Conservation (phyloP, 2,113 vertebrate genomes). For the Reinhardtius hippoglossoides region DNA sequence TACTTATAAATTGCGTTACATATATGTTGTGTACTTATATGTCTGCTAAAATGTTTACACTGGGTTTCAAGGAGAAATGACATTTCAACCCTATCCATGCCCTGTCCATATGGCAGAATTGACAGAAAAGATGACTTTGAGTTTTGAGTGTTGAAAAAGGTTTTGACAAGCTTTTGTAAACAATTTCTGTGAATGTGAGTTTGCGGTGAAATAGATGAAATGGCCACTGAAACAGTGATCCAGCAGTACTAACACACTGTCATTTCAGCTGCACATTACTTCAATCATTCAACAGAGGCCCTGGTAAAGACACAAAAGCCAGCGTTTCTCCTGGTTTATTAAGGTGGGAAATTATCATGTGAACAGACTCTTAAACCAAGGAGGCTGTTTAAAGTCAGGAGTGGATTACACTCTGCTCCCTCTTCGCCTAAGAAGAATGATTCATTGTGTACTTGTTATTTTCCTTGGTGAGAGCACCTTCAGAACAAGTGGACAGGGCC, state of each 20-base stretch:
- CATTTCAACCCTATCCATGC: no score
- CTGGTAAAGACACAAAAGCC: neutral
- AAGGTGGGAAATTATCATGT: slow-evolving; percentile 9
- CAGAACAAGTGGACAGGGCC: slow-evolving; percentile 52
- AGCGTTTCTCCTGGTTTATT: neutral
- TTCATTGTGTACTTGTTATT: slow-evolving; percentile 47
- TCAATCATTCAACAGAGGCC: neutral
- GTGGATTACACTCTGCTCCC: slow-evolving; percentile 34
- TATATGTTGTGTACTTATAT: no score
- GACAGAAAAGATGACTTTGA: neutral
- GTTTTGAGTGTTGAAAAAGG: neutral
- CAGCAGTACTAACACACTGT: neutral
- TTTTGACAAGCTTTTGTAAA: neutral
- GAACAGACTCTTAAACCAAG: slow-evolving; percentile 21
- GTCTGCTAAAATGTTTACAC: no score
- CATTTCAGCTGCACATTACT: neutral
- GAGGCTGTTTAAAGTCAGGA: slow-evolving; percentile 42
- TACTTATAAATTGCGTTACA: no score
- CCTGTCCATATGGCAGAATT: no score
- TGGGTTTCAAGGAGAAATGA: no score
- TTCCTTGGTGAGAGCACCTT: slow-evolving; percentile 37
- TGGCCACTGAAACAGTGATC: neutral
- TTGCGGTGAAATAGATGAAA: slow-evolving; percentile 5
- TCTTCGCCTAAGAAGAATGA: slow-evolving; percentile 42
- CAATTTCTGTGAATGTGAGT: neutral